Conservation (phyloP, 2,113 vertebrate genomes). For the Struthidea cinerea region DNA sequence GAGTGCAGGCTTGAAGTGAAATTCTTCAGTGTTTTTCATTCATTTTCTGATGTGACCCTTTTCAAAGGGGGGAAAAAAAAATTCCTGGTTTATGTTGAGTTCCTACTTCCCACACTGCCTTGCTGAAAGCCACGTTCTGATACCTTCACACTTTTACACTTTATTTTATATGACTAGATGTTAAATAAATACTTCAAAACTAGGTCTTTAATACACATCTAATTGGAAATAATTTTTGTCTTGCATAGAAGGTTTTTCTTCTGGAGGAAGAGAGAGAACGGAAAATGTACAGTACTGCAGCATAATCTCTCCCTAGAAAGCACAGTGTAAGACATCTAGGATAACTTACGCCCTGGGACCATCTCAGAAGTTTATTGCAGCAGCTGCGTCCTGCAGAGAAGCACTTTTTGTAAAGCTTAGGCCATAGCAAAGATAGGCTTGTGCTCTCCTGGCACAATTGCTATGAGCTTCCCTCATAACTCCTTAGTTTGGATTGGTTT, state of each 20-base stretch:
- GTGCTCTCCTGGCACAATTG: conserved; percentile 15
- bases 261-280: neutral
- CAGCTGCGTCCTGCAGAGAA: conserved; percentile 23
- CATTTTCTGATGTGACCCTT: conserved; percentile 53
- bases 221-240: conserved; percentile 68
- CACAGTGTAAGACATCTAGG: conserved; percentile 52
- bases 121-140: conserved; percentile 57
- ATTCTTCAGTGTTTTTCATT: conserved; percentile 64
- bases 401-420: conserved; percentile 43
- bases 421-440: neutral
- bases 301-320: conserved; percentile 47
- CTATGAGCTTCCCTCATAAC: neutral
- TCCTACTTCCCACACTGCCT: conserved; percentile 63
- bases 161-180: conserved; percentile 74
- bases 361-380: conserved; percentile 27
- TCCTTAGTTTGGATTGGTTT: neutral
- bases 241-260: conserved; percentile 55
- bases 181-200: conserved; percentile 70
- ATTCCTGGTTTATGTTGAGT: conserved; percentile 57
- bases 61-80: conserved; percentile 4
- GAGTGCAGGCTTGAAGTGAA: conserved; percentile 59
- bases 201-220: conserved; percentile 67
- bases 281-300: neutral
- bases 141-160: conserved; percentile 65
- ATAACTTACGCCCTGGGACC: neutral